These are phyloP conservation scores for Callionymus lyra DNA, from an alignment of 2,113 vertebrate species.

Conservation along the genomic window DNA sequence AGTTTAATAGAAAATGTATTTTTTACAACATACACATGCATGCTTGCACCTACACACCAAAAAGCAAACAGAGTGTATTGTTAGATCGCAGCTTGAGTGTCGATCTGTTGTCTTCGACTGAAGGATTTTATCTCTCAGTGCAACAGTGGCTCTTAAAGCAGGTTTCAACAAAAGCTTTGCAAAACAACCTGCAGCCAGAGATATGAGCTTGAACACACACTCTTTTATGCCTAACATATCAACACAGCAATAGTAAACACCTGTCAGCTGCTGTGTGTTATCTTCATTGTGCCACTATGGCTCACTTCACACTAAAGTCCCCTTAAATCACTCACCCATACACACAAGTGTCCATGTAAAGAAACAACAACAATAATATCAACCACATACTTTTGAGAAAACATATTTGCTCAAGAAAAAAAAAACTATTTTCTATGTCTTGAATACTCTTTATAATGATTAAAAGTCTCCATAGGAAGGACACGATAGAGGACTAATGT, in stretches of 20 bases:
- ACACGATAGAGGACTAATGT: no score
- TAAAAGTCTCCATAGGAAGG: no score
- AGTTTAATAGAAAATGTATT: neutral
- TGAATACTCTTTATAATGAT: no score
- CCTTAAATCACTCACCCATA: no score
- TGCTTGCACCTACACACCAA: conserved; percentile 2
- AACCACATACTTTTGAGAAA: no score
- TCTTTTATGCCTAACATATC: neutral
- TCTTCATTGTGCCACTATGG: no score
- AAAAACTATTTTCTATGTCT: no score
- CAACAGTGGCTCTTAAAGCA: conserved; percentile 19
- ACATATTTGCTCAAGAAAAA: no score
- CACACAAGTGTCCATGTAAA: no score
- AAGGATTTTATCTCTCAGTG: conserved; percentile 28
- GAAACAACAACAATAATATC: no score
- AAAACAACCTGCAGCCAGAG: conserved; percentile 10
- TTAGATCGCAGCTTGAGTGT: conserved; percentile 17
- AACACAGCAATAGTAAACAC: neutral
- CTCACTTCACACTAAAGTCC: no score
- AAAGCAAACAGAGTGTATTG: conserved; percentile 3
- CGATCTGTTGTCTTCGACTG: conserved; percentile 10
- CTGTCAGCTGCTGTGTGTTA: neutral
- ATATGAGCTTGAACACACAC: conserved; percentile 4
- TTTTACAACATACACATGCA: conserved; percentile 17
- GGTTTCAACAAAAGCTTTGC: conserved; percentile 7